Evolutionary conservation across 2,888 invertebrate species (phyloP).

Genomic region (Hermaeophaga mercurialis): DNA sequence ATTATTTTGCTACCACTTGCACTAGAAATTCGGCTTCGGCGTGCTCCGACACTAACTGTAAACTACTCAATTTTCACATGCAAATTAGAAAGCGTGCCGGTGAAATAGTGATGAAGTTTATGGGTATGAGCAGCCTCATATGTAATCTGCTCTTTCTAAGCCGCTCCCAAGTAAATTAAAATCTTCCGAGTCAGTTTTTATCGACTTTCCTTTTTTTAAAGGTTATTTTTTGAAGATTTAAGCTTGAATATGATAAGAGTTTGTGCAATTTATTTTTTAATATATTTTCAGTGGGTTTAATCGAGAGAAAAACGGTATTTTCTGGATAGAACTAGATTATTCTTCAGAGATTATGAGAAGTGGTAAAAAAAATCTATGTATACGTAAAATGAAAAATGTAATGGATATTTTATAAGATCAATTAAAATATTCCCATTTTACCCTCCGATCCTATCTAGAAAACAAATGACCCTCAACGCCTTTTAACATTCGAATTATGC

Average conservation of each 20-base stretch:
- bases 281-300: too few relatives aligned
- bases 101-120: slow-evolving; percentile 45
- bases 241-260: slow-evolving; percentile 5
- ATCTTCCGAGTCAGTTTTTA: slow-evolving; percentile 30
- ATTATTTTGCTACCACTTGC: too few relatives aligned
- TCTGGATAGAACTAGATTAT: too few relatives aligned
- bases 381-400: too few relatives aligned
- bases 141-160: slow-evolving; percentile 37
- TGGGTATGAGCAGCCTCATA: slow-evolving; percentile 30
- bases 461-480: too few relatives aligned
- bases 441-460: too few relatives aligned
- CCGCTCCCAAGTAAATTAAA: slow-evolving; percentile 37
- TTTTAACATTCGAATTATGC: neutral
- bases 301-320: too few relatives aligned
- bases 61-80: slow-evolving; percentile 47
- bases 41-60: slow-evolving; percentile 15
- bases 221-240: slow-evolving; percentile 9
- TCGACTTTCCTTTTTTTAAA: slow-evolving; percentile 2
- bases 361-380: too few relatives aligned
- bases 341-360: too few relatives aligned
- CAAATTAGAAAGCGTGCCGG: slow-evolving; percentile 42
- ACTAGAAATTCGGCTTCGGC: too few relatives aligned
- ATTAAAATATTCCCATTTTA: too few relatives aligned
- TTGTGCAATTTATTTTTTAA: slow-evolving; percentile 13
- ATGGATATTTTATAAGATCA: too few relatives aligned